phyloP scores from a whole-genome alignment of 2,797 vertebrate genomes.

The Molossus alvarezi region DNA sequence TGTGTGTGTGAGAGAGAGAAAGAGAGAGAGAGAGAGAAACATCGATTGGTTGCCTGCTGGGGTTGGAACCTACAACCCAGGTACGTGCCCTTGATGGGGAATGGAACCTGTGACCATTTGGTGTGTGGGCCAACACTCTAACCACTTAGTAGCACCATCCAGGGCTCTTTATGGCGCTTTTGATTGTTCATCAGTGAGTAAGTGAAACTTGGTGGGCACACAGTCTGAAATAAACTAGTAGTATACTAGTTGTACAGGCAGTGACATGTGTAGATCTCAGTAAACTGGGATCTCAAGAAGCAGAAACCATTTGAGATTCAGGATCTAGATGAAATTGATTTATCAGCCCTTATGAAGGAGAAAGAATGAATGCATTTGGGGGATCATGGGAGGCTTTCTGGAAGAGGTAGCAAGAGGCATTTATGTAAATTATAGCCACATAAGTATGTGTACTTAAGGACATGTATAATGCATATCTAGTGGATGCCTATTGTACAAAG shows the following conservation, averaged over 20 bases:
- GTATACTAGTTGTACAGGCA: background rate
- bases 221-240: background rate
- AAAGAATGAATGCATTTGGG: rapidly evolving
- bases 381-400: background rate
- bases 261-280: background rate
- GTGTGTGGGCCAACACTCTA: background rate
- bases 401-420: background rate
- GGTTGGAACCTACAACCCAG: background rate
- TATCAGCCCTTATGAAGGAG: background rate
- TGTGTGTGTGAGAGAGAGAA: background rate
- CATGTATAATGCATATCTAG: background rate
- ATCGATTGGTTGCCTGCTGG: background rate
- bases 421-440: background rate
- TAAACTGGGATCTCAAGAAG: background rate
- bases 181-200: background rate
- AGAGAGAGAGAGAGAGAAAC: background rate
- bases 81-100: background rate
- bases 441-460: background rate
- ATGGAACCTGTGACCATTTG: background rate
- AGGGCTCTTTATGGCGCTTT: background rate
- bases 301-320: background rate
- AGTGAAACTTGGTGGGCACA: background rate
- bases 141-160: background rate
- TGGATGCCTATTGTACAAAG: background rate
- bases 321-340: background rate